Evolutionary conservation across 2,113 vertebrate species (phyloP), one percentile per base, ranked within the genome.

Genomic region (Mus pahari): DNA sequence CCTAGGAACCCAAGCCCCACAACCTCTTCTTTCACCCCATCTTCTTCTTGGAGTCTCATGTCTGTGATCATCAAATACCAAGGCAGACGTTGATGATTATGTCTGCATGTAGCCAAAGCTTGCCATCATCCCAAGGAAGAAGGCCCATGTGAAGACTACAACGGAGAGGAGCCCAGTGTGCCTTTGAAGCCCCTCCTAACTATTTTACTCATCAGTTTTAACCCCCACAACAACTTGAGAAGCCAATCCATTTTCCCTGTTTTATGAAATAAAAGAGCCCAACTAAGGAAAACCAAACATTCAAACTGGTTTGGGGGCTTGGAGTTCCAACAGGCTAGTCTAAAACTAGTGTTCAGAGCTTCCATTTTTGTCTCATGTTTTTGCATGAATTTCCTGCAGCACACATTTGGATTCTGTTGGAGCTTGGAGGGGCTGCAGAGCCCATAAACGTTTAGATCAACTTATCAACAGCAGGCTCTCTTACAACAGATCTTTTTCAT

Each of bases 401-500:
- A 60, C 3, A 0, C 16, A 26, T 71, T 4, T 53, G 75, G 74
- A 55, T n/a, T 70, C 90, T 3, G 16, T 20, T 20, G n/a, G 83
- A 4, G 2, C 45, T 14, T 14, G 4, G 71, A 28, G 81, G 64
- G 75, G 10, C 22, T 0, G 64, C 26, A 33, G 42, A 19, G 79
- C 75, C 86, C 1, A 1, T 33, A 7, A 28, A n/a, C 5, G 0
- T 70, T 82, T 73, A 94, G 66, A 91, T 90, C 94, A 82, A n/a
- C 96, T 50, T 93, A 75, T 97, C 95, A 62, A 14, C 5, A 0
- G 71, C 71, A 45, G 55, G 60, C 77, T 82, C 1, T 8, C 88
- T 94, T 77, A 81, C 50, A 19, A 62, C 87, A 89, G 84, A 91
- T 74, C 92, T 91, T 93, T 92, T 28, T 50, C 75, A 68, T 70